A percentile compares a stretch with the other conserved stretches of the same genome.
Evolutionary conservation across 2,113 vertebrate genomes (phyloP).

Genomic region (Myrmecobius fasciatus): DNA sequence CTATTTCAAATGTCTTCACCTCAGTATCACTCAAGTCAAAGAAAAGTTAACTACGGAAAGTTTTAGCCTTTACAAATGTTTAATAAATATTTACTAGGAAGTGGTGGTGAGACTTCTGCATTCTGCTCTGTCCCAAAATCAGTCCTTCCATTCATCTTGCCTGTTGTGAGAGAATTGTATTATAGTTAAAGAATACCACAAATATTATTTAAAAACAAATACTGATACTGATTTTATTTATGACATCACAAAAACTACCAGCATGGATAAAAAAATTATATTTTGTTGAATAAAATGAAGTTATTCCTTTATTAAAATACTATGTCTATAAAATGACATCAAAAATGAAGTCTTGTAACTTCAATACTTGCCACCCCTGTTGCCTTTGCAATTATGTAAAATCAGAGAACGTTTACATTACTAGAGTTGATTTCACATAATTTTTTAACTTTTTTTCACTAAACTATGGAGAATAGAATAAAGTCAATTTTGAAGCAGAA

Average conservation of each 20-base stretch:
- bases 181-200: constrained; percentile 49
- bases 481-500: background rate
- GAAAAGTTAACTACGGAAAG: constrained; percentile 25
- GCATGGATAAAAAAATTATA: constrained; percentile 5
- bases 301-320: background rate
- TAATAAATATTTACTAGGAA: constrained; percentile 76
- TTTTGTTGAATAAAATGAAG: constrained; percentile 33
- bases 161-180: constrained; percentile 69
- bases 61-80: constrained; percentile 60
- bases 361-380: background rate
- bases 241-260: constrained; percentile 22
- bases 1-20: constrained; percentile 46
- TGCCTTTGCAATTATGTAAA: background rate
- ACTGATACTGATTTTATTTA: background rate
- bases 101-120: constrained; percentile 76
- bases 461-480: constrained; percentile 3
- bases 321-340: background rate
- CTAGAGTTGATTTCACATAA: background rate
- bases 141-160: constrained; percentile 76
- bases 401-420: background rate
- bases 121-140: constrained; percentile 72
- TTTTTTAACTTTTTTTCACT: background rate
- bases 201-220: background rate
- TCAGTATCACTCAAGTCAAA: constrained; percentile 38
- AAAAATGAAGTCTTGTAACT: background rate